Evolutionary conservation across 2,113 vertebrate species (phyloP).

Genomic region (Mesocricetus auratus): DNA sequence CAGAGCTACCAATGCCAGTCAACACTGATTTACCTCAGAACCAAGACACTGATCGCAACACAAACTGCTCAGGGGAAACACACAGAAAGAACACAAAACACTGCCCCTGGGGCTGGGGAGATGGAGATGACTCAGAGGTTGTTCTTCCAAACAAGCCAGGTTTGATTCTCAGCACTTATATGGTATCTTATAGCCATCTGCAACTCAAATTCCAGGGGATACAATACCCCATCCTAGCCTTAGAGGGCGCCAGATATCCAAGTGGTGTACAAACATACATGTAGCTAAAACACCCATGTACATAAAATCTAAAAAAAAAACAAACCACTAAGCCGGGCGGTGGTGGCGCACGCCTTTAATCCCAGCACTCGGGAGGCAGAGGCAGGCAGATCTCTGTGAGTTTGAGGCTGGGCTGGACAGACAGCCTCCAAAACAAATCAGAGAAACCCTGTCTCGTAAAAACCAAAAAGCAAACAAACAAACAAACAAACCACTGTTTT

Average conservation of each 20-base stretch:
- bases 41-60: slow-evolving; percentile 27
- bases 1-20: not conserved
- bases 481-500: not conserved
- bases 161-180: not conserved
- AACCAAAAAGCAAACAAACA: too few species aligned
- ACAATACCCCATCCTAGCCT: not conserved
- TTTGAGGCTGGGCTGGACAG: too few species aligned
- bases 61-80: not conserved
- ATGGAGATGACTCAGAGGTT: not conserved
- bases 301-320: not conserved
- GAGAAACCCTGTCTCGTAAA: too few species aligned
- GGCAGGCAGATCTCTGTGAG: too few species aligned
- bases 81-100: not conserved
- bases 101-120: not conserved
- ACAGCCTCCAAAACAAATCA: too few species aligned
- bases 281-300: not conserved
- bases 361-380: too few species aligned
- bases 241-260: not conserved
- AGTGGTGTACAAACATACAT: not conserved
- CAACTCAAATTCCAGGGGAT: not conserved
- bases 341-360: too few species aligned
- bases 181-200: not conserved
- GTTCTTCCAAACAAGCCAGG: not conserved
- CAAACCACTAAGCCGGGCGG: too few species aligned
- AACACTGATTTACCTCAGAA: slow-evolving; percentile 47